Conservation (phyloP, 2,888 invertebrate species). For the Octodonta nipae region DNA sequence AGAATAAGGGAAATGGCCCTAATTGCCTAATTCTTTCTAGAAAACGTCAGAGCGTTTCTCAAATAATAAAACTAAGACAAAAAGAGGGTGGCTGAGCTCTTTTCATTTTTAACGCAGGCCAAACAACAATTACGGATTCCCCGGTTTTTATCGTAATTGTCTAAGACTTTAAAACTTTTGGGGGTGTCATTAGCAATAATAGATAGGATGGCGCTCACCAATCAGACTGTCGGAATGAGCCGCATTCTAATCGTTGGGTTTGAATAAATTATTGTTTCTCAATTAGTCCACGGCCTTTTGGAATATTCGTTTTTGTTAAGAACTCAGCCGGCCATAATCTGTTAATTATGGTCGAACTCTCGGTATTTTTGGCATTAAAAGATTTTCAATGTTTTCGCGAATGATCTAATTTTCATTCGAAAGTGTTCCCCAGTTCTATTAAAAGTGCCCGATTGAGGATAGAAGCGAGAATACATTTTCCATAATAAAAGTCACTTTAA, state of each 20-base stretch:
- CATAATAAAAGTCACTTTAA: too few relatives aligned
- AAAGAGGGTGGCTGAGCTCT: conserved; percentile 23
- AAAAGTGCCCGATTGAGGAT: too few relatives aligned
- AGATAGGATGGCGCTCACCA: conserved; percentile 29
- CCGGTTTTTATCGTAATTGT: conserved; percentile 35
- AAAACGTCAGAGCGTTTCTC: conserved; percentile 26
- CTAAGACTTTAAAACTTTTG: conserved; percentile 28
- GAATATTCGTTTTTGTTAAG: too few relatives aligned
- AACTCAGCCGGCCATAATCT: too few relatives aligned
- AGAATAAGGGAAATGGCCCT: conserved; percentile 27
- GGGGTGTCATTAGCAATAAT: conserved; percentile 36
- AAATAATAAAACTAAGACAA: conserved; percentile 27
- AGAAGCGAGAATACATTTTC: too few relatives aligned
- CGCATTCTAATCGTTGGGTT: conserved; percentile 27
- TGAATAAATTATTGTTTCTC: conserved; percentile 36
- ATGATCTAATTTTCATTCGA: too few relatives aligned
- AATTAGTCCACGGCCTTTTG: conserved; percentile 27
- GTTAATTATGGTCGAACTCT: too few relatives aligned
- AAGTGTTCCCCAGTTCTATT: too few relatives aligned
- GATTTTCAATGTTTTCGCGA: too few relatives aligned
- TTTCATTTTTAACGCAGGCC: conserved; percentile 30
- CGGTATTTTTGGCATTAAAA: too few relatives aligned
- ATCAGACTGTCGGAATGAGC: conserved; percentile 27
- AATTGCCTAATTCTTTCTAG: conserved; percentile 32
- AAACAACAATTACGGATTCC: conserved; percentile 33